Base-by-base conservation (phyloP, 2,113 vertebrate species). In the Peromyscus californicus region DNA sequence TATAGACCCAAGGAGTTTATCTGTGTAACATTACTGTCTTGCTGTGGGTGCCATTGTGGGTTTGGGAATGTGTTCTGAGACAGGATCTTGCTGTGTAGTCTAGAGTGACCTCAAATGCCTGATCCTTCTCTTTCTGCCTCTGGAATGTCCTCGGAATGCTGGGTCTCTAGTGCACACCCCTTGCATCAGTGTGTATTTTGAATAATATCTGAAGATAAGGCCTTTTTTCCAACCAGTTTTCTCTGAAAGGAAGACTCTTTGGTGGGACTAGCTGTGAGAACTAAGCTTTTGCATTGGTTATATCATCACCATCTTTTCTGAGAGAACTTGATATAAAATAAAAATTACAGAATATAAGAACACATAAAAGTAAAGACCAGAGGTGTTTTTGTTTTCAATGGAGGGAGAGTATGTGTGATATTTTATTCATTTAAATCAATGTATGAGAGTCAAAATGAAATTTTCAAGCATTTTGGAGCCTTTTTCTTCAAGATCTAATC, bases 391-490 rank as follows among this genome's bases (percentile, higher is more conserved):
- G 16, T 59, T 39, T 67, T 65, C 48, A 24, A 74, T 33, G 90
- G 33, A n/a, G 11, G 11, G 8, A 92, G 63, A 75, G 22, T 7
- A 63, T 7, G 1, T 72, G 19, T 83, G 17, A 63, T 1, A 21
- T 95, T 92, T 86, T 61, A 57, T 21, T 79, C 74, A 59, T 57
- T 97, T 91, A 91, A 63, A 69, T 89, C 21, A 57, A 2, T 75
- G 4, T 17, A 4, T 72, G 72, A 70, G 39, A 95, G 24, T 15
- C 76, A 65, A 5, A 17, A 17, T 33, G 29, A 90, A 65, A 6
- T 95, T 88, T 86, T 61, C 31, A 89, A 29, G 87, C 24, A 63
- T 63, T 48, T 86, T 22, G 36, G 39, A 2, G 69, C 1, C 39
- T 42, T 42, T 24, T 80, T 45, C 74, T 83, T 91, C 6, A 72